Base-by-base conservation (phyloP, 2,888 invertebrate species). In the Calephelis perditalis region DNA sequence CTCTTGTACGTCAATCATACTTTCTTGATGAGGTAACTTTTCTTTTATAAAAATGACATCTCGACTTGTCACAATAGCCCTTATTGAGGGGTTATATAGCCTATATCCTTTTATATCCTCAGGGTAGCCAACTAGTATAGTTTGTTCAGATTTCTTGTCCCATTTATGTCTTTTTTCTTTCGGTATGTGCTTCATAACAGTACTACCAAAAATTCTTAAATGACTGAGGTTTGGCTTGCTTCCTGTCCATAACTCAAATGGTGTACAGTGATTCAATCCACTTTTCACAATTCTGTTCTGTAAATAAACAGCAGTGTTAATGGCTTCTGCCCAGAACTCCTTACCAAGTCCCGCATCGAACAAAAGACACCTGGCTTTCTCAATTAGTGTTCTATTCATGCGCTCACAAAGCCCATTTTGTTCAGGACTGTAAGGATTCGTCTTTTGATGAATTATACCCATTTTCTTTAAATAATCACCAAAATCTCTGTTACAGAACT, bases 51-150 rank as follows among this genome's bases (percentile, higher is more conserved):
- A 60, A 12, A 60, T 45, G 7, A 67, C 63, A 66, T 66, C 64
- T 61, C 68, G 59, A 45, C 63, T 62, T 7, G 63, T 65, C 7
- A 59, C 58, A 12, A 68, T 45, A 4, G 45, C 54, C 37, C 58
- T 58, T 7, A 57, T 64, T 35, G 54, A 47, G 26, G 66, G 65
- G 49, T 68, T 57, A 56, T 66, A 64, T 10, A 68, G 35, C 12
- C 71, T 65, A 49, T 71, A 71, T 1, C 69, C 71, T 58, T 72
- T 70, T 0, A 67, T 56, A 58, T 66, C 63, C 7, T 44, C 15
- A 26, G 52, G 11, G 9, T 52, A 52, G 9, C 35, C 52, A 15
- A 52, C 52, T 4, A 52, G 35, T 35, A 52, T 52, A 35, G 10
- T 4, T 35, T 52, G 35, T 52, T 52, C 52, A 35, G 52, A 52